Base-by-base conservation (phyloP, 2,888 invertebrate species). In the Hecatera dysodea region DNA sequence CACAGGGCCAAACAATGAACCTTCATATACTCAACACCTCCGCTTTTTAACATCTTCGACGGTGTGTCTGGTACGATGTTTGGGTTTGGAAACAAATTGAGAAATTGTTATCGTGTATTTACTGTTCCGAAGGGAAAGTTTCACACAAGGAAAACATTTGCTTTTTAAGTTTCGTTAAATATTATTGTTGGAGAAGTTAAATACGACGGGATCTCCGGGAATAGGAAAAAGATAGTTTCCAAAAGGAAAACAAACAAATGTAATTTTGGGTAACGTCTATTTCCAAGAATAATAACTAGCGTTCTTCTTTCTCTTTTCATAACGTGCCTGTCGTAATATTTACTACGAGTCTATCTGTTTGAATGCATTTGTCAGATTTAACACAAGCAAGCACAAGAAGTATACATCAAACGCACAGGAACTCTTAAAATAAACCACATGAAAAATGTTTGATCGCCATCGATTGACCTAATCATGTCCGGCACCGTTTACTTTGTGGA, bases 391-490 rank as follows among this genome's bases (percentile, higher is more conserved):
- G 36, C 19, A 33, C 29, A 65, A 61, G 67, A 57, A 86, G 84
- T 66, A 63, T 67, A 80, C 78, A 81, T 86, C 80, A 84, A 87
- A 87, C 85, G 82, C 72, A 81, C 87, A 82, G 81, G 84, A 90
- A 89, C 88, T 91, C 88, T 90, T 76, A 78, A 88, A 83, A 85
- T 82, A 84, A 83, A 81, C 92, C 90, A 88, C 89, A 90, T 88
- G 90, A 90, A 90, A 91, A 88, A 89, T 90, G 89, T 90, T 89
- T 88, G 88, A 92, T 91, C 88, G 88, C 86, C 82, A 90, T 87
- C 89, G 90, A 93, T 93, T 90, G 94, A 92, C 93, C 93, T 87
- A 90, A 93, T 94, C 92, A 90, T 89, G 92, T 90, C 90, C 90
- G 79, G 84, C 75, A 80, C 78, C 75, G 90, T 91, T 93, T 93